Base-by-base conservation (phyloP, 2,888 invertebrate genomes). In the Cephonodes hylas region DNA sequence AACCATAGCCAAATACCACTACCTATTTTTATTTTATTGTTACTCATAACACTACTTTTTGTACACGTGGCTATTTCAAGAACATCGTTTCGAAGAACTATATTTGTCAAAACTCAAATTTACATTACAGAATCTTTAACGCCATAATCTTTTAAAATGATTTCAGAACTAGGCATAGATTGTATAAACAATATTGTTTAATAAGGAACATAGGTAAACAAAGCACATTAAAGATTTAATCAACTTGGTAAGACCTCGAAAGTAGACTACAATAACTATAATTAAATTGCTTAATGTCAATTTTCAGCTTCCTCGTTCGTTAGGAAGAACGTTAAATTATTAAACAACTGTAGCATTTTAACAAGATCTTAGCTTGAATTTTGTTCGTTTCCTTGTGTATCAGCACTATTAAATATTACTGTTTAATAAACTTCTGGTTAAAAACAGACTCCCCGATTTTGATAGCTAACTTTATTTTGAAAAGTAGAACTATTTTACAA, bases 261-360 rank as follows among this genome's bases (percentile, higher is more conserved):
- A 53, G 18, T 31, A 18, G 10, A 31, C 31, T 18, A 31, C 31
- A 53, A 31, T 31, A 31, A 53, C 20, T 53, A 31, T 53, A 53
- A 53, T 53, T 53, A 53, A 53, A 31, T 18, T 27, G 48, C 15
- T 15, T 53, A 31, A 53, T 20, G 53, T 31, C 53, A 53, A 48
- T 27, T 31, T 53, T 53, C 5, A 18, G 27, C 31, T 53, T 53
- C 53, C 53, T 48, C 23, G 15, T 53, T 53, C 18, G n/a, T 31
- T 53, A 18, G 31, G 31, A 53, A 53, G 53, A 31, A 53, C 31
- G 18, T 53, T 31, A 27, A 18, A 53, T n/a, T 27, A 53, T 53
- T 48, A 25, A 48, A 27, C 27, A 2, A 18, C 27, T 10, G 3
- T 53, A 27, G 48, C 7, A 53, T 53, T 48, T 48, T 27, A 53